Percentiles rank a stretch among this genome's conserved stretches.
These are phyloP conservation scores for Coleophora flavipennella DNA, from an alignment of 2,888 invertebrate genomes.

Conservation along the genomic window DNA sequence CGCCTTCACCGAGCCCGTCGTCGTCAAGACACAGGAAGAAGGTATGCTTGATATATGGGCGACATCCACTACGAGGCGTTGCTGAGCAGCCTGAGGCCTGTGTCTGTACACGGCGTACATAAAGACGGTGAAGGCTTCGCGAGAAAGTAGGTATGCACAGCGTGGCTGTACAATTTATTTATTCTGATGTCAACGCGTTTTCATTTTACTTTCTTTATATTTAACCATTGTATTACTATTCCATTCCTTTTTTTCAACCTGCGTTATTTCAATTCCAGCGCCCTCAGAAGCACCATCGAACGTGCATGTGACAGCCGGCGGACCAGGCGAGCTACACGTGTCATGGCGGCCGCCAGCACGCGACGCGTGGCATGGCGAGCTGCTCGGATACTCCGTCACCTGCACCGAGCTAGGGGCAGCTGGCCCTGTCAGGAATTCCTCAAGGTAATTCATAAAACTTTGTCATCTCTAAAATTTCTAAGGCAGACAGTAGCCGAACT, in stretches of 20 bases:
- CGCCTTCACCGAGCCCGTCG: conserved; percentile 80
- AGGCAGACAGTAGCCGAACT: too few species aligned
- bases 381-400: conserved; percentile 81
- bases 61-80: conserved; percentile 63
- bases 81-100: conserved; percentile 76
- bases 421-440: conserved; percentile 41
- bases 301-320: conserved; percentile 77
- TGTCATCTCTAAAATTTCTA: too few species aligned
- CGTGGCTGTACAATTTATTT: too few species aligned
- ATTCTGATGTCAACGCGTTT: too few species aligned
- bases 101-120: conserved; percentile 86
- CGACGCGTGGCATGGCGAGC: conserved; percentile 83
- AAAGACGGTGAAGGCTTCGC: too few species aligned
- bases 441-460: conserved; percentile 31
- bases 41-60: conserved; percentile 64
- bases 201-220: too few species aligned
- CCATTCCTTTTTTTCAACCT: too few species aligned
- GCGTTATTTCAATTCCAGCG: conserved; percentile 32
- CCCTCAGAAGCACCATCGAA: conserved; percentile 81
- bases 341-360: conserved; percentile 83
- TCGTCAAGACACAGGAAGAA: conserved; percentile 89
- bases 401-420: conserved; percentile 76
- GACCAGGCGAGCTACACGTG: conserved; percentile 79
- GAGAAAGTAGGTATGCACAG: too few species aligned
- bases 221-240: too few species aligned